Evolutionary conservation across 2,888 invertebrate genomes (phyloP).

Genomic region (Labia minor): DNA sequence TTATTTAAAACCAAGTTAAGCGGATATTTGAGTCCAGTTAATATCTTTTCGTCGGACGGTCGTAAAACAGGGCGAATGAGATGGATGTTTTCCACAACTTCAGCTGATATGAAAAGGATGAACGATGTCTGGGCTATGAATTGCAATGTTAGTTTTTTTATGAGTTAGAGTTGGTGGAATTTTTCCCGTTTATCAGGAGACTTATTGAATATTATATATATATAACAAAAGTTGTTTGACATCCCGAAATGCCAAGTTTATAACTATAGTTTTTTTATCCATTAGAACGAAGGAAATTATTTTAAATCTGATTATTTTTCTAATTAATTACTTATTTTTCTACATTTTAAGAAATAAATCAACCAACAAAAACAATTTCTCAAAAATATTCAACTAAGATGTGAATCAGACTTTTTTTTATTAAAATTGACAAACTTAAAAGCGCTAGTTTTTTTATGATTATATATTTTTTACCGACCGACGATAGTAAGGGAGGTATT

Average conservation of each 20-base stretch:
- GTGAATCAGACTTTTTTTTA: no score
- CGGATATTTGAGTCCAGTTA: background rate
- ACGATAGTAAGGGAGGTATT: no score
- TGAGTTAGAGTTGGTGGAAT: background rate
- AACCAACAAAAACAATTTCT: background rate
- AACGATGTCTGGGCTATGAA: background rate
- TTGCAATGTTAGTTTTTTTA: conserved; percentile 1
- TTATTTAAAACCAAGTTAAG: background rate
- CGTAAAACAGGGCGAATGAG: conserved; percentile 1
- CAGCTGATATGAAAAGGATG: background rate
- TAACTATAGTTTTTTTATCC: no score
- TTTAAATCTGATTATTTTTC: no score
- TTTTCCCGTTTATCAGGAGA: background rate
- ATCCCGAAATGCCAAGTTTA: no score
- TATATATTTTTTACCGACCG: no score
- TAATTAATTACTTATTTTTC: background rate
- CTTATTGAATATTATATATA: no score
- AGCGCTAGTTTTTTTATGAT: no score
- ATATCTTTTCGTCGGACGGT: background rate
- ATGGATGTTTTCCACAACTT: background rate
- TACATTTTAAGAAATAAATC: background rate
- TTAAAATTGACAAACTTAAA: no score
- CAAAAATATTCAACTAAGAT: no score
- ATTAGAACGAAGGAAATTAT: no score
- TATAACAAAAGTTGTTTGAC: no score